Evolutionary conservation across 2,888 invertebrate genomes (phyloP).

Genomic region (Portevinia maculata): DNA sequence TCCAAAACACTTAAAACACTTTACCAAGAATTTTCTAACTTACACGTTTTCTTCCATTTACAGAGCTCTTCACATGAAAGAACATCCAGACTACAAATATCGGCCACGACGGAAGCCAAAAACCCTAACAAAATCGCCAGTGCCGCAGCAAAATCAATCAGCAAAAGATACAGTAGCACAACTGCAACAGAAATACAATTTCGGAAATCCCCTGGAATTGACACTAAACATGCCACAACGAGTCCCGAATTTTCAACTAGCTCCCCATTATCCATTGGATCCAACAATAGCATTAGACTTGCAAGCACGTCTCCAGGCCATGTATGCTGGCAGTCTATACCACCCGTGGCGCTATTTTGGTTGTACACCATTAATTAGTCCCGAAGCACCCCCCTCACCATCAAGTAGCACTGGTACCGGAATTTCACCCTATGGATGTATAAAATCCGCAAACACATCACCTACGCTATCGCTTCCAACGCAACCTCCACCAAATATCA

Average conservation of each 20-base stretch:
- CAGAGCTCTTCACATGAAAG: conserved; percentile 96
- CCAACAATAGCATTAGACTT: conserved; percentile 82
- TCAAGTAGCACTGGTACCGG: conserved; percentile 81
- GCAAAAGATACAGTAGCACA: conserved; percentile 67
- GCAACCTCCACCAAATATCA: conserved; percentile 81
- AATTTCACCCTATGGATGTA: conserved; percentile 80
- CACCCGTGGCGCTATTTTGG: conserved; percentile 82
- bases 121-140: conserved; percentile 87
- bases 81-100: conserved; percentile 96
- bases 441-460: conserved; percentile 82
- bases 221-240: conserved; percentile 80
- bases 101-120: conserved; percentile 94
- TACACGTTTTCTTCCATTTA: conserved; percentile 66
- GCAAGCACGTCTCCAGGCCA: conserved; percentile 82
- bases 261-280: conserved; percentile 81
- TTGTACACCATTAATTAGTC: conserved; percentile 80
- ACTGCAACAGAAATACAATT: conserved; percentile 80
- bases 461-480: conserved; percentile 77
- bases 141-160: conserved; percentile 77
- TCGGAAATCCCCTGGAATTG: conserved; percentile 81
- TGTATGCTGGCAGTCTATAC: conserved; percentile 82
- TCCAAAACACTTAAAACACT: no score
- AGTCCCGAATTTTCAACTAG: conserved; percentile 75
- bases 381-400: conserved; percentile 82
- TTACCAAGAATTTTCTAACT: background rate